Evolutionary conservation across 2,113 vertebrate genomes (phyloP).

Genomic region (Megaptera novaeangliae): DNA sequence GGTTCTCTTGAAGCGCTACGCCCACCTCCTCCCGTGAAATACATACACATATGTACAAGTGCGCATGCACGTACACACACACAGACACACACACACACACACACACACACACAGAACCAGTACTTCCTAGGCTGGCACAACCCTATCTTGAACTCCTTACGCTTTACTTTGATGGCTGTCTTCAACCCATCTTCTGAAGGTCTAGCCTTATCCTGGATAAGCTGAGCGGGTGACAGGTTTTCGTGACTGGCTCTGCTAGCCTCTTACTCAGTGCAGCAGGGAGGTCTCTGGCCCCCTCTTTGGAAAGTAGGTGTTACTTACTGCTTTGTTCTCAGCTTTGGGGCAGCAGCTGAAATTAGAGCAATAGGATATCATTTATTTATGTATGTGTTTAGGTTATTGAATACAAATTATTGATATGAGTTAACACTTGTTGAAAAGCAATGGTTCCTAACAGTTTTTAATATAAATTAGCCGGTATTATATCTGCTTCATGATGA

Average conservation of each 20-base stretch:
- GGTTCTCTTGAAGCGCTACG: background rate
- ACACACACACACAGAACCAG: background rate
- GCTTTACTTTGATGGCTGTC: background rate
- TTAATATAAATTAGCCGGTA: background rate
- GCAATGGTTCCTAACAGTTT: background rate
- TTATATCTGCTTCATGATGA: background rate
- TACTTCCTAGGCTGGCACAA: background rate
- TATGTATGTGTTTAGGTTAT: background rate
- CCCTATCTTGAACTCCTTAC: background rate
- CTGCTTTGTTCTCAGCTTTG: background rate
- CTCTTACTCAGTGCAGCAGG: background rate
- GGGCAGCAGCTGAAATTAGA: background rate
- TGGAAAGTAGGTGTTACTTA: background rate
- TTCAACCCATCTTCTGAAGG: background rate
- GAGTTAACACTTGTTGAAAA: background rate
- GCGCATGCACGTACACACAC: rapidly evolving
- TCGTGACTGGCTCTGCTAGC: background rate
- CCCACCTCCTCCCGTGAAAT: background rate
- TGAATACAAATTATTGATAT: background rate
- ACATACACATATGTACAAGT: background rate
- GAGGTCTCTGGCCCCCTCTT: background rate
- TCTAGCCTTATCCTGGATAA: background rate
- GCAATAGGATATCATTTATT: background rate
- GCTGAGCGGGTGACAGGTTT: background rate
- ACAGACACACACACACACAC: background rate